Base-by-base conservation (phyloP, 2,888 invertebrate species). In the Brenthis ino region DNA sequence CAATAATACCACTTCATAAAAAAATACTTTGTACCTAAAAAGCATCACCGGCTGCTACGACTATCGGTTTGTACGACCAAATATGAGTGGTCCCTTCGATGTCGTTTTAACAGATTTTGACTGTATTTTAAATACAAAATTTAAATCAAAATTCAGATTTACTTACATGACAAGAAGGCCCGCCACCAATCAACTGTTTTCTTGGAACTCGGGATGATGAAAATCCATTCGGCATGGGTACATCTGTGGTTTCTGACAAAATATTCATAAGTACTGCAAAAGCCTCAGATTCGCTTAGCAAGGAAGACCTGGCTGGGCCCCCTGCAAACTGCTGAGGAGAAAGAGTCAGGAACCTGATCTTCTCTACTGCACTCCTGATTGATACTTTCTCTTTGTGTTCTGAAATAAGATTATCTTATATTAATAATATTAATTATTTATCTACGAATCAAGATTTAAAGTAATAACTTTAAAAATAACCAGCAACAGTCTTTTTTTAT, bases 241-340 rank as follows among this genome's bases (percentile, higher is more conserved):
- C 94, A 64, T 95, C 95, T 12, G 94, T 93, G 61, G 93, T 94
- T 28, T 95, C 94, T 24, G 96, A 96, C 24, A 96, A 95, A 70
- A 97, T 96, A 83, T 97, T 97, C 95, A 97, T 96, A 1, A 97
- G 91, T 68, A 97, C 95, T 0, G 96, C 95, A 80, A 97, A 95
- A 14, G 96, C 95, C 82, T 97, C 97, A 1, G 96, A 94, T 84
- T 96, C 95, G 0, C 95, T 94, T 37, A 97, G 91, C 11, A 97
- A 87, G n/a, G 93, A 89, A 14, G 97, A 97, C 63, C 95, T 94
- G 0, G 96, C 97, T 0, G 97, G 96, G 0, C 96, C 96, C 78
- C 96, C 96, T 0, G 97, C 97, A 84, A 97, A 97, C 88, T 97
- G 96, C 82, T 96, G 95, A 0, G 97, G 96, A 0, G 95, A 95